These are phyloP conservation scores for Amia ocellicauda DNA, from an alignment of 2,113 vertebrate species.

Conservation along the genomic window DNA sequence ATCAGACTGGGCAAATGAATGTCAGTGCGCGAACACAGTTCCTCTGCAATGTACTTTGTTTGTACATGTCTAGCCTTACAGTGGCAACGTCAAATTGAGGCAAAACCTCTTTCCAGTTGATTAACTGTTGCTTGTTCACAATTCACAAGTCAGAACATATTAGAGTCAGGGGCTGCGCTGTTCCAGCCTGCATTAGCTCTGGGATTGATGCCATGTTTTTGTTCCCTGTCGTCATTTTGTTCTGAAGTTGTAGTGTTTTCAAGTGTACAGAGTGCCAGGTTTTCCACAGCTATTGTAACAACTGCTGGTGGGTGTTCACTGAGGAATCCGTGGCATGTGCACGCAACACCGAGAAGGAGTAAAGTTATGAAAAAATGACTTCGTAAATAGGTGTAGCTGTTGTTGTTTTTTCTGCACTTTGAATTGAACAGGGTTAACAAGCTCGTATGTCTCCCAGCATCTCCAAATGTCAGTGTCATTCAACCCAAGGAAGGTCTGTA, in stretches of 20 bases:
- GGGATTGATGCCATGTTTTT: background rate
- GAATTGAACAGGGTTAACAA: no score
- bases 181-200: background rate
- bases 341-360: no score
- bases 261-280: background rate
- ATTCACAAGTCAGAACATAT: constrained; percentile 9
- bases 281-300: background rate
- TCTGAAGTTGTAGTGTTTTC: background rate
- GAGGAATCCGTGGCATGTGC: no score
- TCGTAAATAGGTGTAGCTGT: no score
- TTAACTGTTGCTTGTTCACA: constrained; percentile 2
- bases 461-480: no score
- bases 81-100: background rate
- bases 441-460: no score
- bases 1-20: background rate
- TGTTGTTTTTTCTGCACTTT: no score
- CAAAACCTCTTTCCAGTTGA: background rate
- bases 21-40: background rate
- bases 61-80: constrained; percentile 1
- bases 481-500: no score
- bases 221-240: background rate
- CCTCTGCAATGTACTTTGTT: background rate
- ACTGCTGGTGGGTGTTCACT: no score
- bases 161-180: background rate
- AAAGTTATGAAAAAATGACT: no score